These are phyloP conservation scores for Drosophila basisetae DNA, from an alignment of 2,888 invertebrate species.

Conservation along the genomic window DNA sequence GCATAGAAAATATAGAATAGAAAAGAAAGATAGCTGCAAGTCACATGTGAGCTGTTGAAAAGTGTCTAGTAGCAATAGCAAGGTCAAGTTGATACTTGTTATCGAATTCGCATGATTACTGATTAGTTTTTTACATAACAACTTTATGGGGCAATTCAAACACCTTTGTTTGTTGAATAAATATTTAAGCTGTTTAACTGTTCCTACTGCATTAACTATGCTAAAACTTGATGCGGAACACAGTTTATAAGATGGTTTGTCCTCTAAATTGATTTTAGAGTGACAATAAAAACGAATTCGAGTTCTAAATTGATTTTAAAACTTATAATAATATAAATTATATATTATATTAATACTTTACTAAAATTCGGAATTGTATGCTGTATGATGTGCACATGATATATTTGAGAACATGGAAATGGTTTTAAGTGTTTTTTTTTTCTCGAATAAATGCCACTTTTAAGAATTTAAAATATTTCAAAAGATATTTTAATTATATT, in stretches of 20 bases:
- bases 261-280: neutral
- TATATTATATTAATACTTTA: no score
- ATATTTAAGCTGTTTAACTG: neutral
- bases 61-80: neutral
- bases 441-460: neutral
- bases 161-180: neutral
- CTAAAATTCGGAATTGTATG: no score
- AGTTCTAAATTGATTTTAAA: neutral
- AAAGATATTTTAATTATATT: neutral
- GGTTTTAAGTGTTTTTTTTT: neutral
- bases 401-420: neutral
- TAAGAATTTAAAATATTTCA: neutral
- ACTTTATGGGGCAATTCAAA: neutral
- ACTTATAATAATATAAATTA: no score
- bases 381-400: no score
- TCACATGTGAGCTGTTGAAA: conserved; percentile 2
- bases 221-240: neutral
- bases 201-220: neutral
- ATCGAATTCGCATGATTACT: conserved; percentile 13
- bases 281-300: neutral
- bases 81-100: conserved; percentile 16
- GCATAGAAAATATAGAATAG: neutral
- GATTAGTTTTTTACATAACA: neutral
- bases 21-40: conserved; percentile 22
- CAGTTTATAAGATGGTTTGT: neutral